Conservation (phyloP, 2,797 vertebrate genomes). For the Sebastiscus albofasciatus region DNA sequence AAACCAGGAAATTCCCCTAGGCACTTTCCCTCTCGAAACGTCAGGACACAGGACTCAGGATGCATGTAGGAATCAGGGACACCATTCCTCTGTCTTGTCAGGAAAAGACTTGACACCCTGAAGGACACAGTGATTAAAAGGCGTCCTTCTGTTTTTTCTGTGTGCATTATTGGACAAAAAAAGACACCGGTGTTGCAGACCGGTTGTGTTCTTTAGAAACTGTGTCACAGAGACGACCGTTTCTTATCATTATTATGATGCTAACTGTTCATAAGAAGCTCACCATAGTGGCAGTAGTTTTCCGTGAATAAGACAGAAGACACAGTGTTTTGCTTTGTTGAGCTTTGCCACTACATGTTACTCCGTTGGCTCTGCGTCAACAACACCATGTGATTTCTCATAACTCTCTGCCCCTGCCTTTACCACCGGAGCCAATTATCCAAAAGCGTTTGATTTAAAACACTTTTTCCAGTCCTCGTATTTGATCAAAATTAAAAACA, state of each 20-base stretch:
- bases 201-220: not conserved
- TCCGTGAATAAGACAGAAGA: conserved; percentile 1
- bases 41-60: conserved; percentile 21
- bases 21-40: conserved; percentile 14
- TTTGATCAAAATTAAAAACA: not conserved
- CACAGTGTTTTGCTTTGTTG: conserved; percentile 6
- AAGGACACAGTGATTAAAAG: conserved; percentile 24
- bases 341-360: conserved; percentile 13
- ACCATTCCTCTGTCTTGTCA: conserved; percentile 10
- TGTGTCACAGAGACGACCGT: not conserved
- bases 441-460: not conserved
- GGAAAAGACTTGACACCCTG: not conserved
- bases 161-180: not conserved
- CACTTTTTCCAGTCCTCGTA: not conserved
- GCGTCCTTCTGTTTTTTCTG: not conserved
- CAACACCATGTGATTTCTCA: conserved; percentile 66
- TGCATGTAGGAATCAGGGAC: conserved; percentile 39
- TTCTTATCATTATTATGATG: not conserved
- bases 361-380: conserved; percentile 40
- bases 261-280: not conserved
- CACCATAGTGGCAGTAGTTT: not conserved
- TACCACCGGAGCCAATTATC: not conserved
- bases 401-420: conserved; percentile 28
- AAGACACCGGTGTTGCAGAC: not conserved
- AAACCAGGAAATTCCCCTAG: conserved; percentile 72